A percentile compares a stretch with the other conserved stretches of the same genome.
These are phyloP conservation scores for Garra rufa DNA, from an alignment of 2,113 vertebrate species.

Conservation along the genomic window DNA sequence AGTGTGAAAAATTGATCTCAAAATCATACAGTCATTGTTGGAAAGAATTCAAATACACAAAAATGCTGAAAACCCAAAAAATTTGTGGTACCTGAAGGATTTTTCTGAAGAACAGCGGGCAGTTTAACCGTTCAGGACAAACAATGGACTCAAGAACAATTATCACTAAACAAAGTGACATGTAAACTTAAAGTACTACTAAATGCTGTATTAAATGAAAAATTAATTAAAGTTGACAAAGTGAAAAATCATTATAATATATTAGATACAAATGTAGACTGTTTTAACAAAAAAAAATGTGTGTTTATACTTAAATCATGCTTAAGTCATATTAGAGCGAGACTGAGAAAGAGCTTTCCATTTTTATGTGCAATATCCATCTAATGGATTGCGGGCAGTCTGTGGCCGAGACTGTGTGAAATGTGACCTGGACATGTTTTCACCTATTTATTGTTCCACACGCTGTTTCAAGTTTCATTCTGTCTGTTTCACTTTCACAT, in stretches of 20 bases:
- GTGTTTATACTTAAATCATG: neutral
- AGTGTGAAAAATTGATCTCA: too few relatives aligned
- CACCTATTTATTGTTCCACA: neutral
- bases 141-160: too few relatives aligned
- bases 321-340: neutral
- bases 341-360: neutral
- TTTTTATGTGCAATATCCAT: constrained; percentile 1
- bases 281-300: neutral
- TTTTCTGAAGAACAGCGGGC: too few relatives aligned
- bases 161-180: too few relatives aligned
- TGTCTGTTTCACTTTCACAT: constrained; percentile 22
- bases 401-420: constrained; percentile 6
- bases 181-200: too few relatives aligned
- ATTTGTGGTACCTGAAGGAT: too few relatives aligned
- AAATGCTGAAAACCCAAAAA: too few relatives aligned
- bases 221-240: neutral
- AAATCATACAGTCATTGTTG: too few relatives aligned
- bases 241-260: neutral
- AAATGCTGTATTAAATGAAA: too few relatives aligned
- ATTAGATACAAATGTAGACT: neutral
- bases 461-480: constrained; percentile 2
- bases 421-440: constrained; percentile 25
- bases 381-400: constrained; percentile 17
- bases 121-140: too few relatives aligned
- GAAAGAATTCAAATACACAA: too few relatives aligned